These are phyloP conservation scores for Hypselothyrea guttata DNA, from an alignment of 2,888 invertebrate genomes.

Conservation along the genomic window DNA sequence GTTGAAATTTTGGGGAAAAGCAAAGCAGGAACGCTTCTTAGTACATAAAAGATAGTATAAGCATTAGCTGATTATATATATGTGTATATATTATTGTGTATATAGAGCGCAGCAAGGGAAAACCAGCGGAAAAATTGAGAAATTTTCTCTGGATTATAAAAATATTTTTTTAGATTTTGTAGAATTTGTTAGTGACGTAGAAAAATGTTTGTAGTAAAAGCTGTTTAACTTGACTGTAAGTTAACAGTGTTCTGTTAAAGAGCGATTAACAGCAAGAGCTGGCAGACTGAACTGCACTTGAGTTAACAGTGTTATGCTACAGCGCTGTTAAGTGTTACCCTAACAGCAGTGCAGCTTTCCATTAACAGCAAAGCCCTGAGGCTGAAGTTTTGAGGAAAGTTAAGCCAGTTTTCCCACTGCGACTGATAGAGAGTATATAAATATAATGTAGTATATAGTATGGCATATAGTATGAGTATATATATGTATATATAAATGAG, in stretches of 20 bases:
- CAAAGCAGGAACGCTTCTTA: constrained; percentile 30
- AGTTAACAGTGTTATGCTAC: too few species aligned
- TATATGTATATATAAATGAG: constrained; percentile 29
- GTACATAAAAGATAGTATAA: constrained; percentile 38
- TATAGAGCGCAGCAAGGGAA: constrained; percentile 29
- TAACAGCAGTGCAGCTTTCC: background rate
- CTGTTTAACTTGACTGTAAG: too few species aligned
- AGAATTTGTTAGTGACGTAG: background rate
- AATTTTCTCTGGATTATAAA: too few species aligned
- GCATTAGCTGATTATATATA: constrained; percentile 35
- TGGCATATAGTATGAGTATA: constrained; percentile 24
- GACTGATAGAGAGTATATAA: constrained; percentile 41
- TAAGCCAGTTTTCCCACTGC: constrained; percentile 39
- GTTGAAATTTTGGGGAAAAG: constrained; percentile 27
- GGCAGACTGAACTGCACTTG: too few species aligned
- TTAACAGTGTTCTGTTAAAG: too few species aligned
- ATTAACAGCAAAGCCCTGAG: background rate
- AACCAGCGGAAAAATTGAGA: background rate
- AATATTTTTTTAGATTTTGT: too few species aligned
- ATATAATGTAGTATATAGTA: constrained; percentile 43
- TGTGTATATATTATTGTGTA: constrained; percentile 30
- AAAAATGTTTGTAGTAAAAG: too few species aligned
- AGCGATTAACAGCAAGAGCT: too few species aligned
- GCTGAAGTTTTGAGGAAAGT: background rate
- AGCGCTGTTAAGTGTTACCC: too few species aligned